A percentile compares a stretch with the other conserved stretches of the same genome.
phyloP scores from a whole-genome alignment of 2,888 invertebrate species.

The Clitarchus hookeri region DNA sequence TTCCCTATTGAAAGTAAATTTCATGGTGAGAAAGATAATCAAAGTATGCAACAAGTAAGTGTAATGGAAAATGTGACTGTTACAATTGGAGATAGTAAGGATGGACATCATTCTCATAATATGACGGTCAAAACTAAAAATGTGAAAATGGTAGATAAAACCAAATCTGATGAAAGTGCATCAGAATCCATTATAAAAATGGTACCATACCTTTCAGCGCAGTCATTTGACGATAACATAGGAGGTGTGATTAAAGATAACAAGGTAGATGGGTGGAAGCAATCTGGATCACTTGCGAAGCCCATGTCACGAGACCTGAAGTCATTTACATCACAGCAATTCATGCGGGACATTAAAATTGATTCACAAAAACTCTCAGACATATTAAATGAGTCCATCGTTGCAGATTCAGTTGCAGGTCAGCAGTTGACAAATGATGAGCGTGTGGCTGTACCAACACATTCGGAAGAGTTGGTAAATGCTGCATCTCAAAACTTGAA shows the following conservation, averaged over 20 bases:
- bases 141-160: no score
- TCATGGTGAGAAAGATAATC: neutral
- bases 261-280: neutral
- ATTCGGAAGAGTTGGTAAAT: neutral
- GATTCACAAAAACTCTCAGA: neutral
- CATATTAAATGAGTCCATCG: neutral
- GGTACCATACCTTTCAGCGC: conserved; percentile 4
- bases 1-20: neutral
- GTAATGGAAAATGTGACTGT: neutral
- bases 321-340: neutral
- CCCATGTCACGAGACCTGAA: conserved; percentile 16
- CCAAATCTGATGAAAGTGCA: neutral
- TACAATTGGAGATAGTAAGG: neutral
- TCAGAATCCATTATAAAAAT: conserved; percentile 23
- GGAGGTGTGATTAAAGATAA: neutral
- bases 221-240: neutral
- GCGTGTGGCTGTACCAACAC: neutral
- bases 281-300: neutral
- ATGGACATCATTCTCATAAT: neutral
- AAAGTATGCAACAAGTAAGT: neutral
- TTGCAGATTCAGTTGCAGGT: neutral
- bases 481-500: neutral
- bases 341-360: neutral
- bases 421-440: neutral
- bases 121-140: neutral